These are phyloP conservation scores for Parauchenoglanis ngamensis DNA, from an alignment of 2,797 vertebrate species.

Conservation along the genomic window DNA sequence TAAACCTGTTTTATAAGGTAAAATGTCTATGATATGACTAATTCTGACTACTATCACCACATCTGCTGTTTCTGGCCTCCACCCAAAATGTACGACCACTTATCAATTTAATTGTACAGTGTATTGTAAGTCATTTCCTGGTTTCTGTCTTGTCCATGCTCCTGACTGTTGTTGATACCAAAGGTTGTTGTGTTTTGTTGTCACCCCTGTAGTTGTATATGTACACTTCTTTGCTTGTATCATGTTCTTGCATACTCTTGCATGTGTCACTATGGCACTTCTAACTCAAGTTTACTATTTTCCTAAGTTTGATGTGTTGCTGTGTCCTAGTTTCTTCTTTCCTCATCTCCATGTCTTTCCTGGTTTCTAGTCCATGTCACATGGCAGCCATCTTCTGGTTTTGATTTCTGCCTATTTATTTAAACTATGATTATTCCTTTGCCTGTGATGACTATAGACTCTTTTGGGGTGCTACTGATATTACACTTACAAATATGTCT, in stretches of 20 bases:
- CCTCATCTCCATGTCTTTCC: neutral
- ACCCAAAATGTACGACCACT: neutral
- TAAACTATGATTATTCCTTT: neutral
- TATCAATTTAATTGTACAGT: neutral
- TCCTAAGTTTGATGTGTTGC: neutral
- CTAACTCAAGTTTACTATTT: neutral
- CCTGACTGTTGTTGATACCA: neutral
- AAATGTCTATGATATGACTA: neutral
- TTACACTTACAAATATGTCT: neutral
- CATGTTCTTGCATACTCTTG: slow-evolving; percentile 18
- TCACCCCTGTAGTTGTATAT: neutral
- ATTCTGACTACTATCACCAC: neutral
- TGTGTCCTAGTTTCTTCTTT: slow-evolving; percentile 18
- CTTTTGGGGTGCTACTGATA: neutral
- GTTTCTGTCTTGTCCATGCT: neutral
- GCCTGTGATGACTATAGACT: neutral
- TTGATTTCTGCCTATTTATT: neutral
- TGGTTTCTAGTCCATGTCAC: neutral
- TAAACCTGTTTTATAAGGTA: neutral
- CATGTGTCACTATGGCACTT: neutral
- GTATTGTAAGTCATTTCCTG: neutral
- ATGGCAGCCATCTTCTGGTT: neutral
- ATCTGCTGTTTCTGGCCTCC: neutral
- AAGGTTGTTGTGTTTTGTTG: neutral
- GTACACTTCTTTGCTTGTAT: neutral